Evolutionary conservation across 2,888 invertebrate species (phyloP).

Genomic region (Ethmia dodecea): DNA sequence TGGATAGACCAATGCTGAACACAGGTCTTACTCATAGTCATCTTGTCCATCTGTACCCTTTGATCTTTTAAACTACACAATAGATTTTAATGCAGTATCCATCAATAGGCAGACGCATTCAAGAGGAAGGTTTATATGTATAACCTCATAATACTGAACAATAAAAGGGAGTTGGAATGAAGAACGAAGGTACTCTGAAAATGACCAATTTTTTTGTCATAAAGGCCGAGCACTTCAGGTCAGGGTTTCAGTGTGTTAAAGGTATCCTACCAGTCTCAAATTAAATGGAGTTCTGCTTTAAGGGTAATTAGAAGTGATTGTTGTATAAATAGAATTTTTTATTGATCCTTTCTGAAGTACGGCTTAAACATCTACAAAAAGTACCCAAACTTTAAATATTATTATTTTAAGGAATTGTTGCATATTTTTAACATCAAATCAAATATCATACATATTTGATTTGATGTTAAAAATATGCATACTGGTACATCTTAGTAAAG

Average conservation of each 20-base stretch:
- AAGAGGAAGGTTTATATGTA: too few species aligned
- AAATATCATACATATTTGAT: too few species aligned
- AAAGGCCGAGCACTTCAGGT: not conserved
- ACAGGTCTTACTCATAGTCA: too few species aligned
- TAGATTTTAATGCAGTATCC: too few species aligned
- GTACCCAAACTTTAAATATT: not conserved
- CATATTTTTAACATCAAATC: too few species aligned
- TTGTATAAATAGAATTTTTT: not conserved
- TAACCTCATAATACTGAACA: not conserved
- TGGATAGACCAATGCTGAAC: too few species aligned
- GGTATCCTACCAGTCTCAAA: not conserved
- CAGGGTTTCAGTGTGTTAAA: not conserved
- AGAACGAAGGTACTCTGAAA: not conserved
- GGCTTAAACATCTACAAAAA: constrained; percentile 20
- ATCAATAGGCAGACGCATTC: too few species aligned
- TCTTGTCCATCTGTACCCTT: too few species aligned
- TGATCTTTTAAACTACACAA: too few species aligned
- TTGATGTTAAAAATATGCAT: too few species aligned
- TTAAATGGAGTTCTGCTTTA: not conserved
- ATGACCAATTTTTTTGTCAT: not conserved
- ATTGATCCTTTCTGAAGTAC: not conserved
- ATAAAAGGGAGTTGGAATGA: not conserved
- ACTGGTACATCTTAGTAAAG: too few species aligned
- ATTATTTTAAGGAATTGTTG: not conserved
- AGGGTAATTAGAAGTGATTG: not conserved